Percentiles rank a stretch among this genome's conserved stretches.
These are phyloP conservation scores for Drosophila burlai DNA, from an alignment of 1,140 invertebrate genomes.

Conservation along the genomic window DNA sequence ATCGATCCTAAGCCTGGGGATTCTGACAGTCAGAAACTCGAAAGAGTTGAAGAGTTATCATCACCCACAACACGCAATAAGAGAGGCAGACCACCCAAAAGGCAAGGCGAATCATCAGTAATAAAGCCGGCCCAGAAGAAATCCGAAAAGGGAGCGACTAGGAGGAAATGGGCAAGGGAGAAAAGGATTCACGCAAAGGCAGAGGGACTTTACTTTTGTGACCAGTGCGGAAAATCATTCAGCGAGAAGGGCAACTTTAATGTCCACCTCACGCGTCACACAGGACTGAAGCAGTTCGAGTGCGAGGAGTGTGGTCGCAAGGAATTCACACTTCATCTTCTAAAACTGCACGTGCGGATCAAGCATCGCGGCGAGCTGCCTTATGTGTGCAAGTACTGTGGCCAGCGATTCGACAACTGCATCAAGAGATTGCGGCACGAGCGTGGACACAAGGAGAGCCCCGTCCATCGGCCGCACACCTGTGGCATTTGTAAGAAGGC, in stretches of 20 bases:
- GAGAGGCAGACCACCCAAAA: neutral
- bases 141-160: neutral
- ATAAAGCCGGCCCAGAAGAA: neutral
- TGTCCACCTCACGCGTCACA: slow-evolving; percentile 44
- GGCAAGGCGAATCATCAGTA: neutral
- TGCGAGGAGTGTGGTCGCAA: slow-evolving; percentile 54
- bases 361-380: slow-evolving; percentile 50
- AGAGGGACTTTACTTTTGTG: slow-evolving; percentile 26
- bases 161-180: neutral
- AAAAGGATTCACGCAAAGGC: neutral
- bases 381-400: slow-evolving; percentile 57
- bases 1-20: neutral
- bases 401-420: slow-evolving; percentile 48
- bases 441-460: slow-evolving; percentile 32
- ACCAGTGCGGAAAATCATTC: slow-evolving; percentile 51
- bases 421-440: slow-evolving; percentile 49
- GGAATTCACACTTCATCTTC: slow-evolving; percentile 50
- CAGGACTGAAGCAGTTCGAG: slow-evolving; percentile 37
- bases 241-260: slow-evolving; percentile 58
- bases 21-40: neutral
- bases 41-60: too few species aligned
- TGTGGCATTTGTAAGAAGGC: slow-evolving; percentile 46
- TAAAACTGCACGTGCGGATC: slow-evolving; percentile 51
- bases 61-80: neutral
- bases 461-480: neutral